phyloP scores from a whole-genome alignment of 2,888 invertebrate genomes.

The Oscheius sp. region DNA sequence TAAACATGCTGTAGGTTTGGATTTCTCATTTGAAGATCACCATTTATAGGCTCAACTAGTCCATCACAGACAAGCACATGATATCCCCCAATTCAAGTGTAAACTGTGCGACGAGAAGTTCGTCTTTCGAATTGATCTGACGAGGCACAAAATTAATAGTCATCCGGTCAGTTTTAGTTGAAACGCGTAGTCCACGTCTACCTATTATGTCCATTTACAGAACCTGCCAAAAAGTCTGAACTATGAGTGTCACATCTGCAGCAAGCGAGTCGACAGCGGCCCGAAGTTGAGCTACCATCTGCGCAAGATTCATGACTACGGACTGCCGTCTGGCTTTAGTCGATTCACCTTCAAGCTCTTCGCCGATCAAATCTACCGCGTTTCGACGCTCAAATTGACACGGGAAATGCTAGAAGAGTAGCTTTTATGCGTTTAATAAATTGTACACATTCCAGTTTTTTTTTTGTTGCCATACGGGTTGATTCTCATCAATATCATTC shows the following conservation, averaged over 20 bases:
- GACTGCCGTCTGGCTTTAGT: neutral
- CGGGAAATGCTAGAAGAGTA: neutral
- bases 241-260: conserved; percentile 19
- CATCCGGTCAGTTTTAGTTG: neutral
- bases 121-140: neutral
- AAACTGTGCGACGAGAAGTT: conserved; percentile 11
- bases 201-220: neutral
- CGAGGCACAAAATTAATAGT: neutral
- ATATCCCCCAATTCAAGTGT: conserved; percentile 6
- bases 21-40: neutral
- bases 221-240: neutral
- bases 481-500: neutral
- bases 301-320: neutral
- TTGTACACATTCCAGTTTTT: conserved; percentile 1
- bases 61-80: neutral
- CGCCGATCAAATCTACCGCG: neutral
- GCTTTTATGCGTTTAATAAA: conserved; percentile 28
- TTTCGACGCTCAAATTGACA: conserved; percentile 11
- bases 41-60: neutral
- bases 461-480: too few species aligned
- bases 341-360: conserved; percentile 6
- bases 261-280: neutral
- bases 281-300: conserved; percentile 9
- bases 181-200: neutral
- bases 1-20: neutral